These are phyloP conservation scores for Protaetia brevitarsis DNA, from an alignment of 1,140 invertebrate genomes.

Conservation along the genomic window DNA sequence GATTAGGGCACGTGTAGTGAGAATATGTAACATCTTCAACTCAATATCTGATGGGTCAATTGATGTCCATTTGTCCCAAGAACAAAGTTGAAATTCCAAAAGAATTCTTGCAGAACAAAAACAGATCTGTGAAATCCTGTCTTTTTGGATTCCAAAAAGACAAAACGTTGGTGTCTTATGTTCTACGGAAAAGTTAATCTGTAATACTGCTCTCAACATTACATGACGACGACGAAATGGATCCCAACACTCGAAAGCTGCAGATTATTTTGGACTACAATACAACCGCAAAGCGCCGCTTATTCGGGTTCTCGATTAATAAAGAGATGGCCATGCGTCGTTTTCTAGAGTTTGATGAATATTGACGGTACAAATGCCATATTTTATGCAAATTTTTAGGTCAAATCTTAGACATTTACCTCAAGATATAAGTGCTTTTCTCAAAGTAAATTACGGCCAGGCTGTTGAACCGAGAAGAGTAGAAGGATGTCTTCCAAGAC, in stretches of 20 bases:
- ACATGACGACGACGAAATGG: constrained; percentile 36
- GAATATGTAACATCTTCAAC: too few relatives aligned
- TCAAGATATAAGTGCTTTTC: neutral
- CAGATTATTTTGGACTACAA: constrained; percentile 44
- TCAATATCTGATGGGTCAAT: too few relatives aligned
- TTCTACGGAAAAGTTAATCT: constrained; percentile 37
- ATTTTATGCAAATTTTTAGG: constrained; percentile 30
- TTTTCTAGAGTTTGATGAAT: constrained; percentile 48
- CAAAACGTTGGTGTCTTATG: constrained; percentile 35
- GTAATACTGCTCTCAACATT: constrained; percentile 39
- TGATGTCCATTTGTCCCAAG: too few relatives aligned
- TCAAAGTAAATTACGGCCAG: neutral
- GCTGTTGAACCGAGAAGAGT: neutral
- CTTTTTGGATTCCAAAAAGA: constrained; percentile 35
- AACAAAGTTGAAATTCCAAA: constrained; percentile 12
- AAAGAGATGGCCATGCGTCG: constrained; percentile 38
- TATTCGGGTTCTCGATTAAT: constrained; percentile 45
- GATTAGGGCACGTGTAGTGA: too few relatives aligned
- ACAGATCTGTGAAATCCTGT: neutral
- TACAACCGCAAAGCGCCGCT: constrained; percentile 43
- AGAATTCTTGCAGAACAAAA: constrained; percentile 14
- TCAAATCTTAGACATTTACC: neutral
- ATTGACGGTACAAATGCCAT: constrained; percentile 53
- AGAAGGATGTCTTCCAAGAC: neutral
- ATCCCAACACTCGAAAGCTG: constrained; percentile 38